Evolutionary conservation across 2,888 invertebrate genomes (phyloP).

Genomic region (Nephrotoma flavescens): DNA sequence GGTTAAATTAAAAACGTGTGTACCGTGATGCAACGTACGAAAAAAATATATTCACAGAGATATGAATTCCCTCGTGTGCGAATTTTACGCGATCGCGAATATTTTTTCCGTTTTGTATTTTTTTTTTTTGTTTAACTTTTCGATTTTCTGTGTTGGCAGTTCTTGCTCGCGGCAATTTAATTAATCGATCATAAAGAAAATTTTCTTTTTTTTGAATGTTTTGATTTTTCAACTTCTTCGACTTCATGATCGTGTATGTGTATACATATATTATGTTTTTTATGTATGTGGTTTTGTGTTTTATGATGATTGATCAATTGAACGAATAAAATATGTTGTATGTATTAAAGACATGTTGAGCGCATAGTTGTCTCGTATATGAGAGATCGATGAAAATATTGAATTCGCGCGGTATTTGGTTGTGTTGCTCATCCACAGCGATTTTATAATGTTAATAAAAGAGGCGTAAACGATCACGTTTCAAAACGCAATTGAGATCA

Average conservation of each 20-base stretch:
- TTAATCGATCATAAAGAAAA: not conserved
- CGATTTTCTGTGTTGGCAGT: not conserved
- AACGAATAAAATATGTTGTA: not conserved
- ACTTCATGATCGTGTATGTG: not conserved
- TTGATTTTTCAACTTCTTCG: not conserved
- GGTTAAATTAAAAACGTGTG: not conserved
- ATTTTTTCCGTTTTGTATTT: not conserved
- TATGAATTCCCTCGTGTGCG: not conserved
- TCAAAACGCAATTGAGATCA: slow-evolving; percentile 1
- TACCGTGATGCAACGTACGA: not conserved
- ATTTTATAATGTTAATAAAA: slow-evolving; percentile 5
- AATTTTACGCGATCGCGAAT: not conserved
- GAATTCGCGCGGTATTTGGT: not conserved
- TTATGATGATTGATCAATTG: not conserved
- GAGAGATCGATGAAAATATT: not conserved
- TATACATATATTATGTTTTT: not conserved
- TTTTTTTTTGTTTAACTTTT: not conserved
- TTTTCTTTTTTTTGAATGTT: not conserved
- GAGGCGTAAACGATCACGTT: slow-evolving; percentile 11
- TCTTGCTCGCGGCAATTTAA: not conserved
- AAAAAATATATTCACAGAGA: not conserved
- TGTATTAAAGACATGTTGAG: not conserved
- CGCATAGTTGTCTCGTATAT: not conserved
- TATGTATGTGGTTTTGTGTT: not conserved
- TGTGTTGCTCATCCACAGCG: not conserved